Conservation (phyloP, 2,888 invertebrate genomes). For the Antheraea assamensis region DNA sequence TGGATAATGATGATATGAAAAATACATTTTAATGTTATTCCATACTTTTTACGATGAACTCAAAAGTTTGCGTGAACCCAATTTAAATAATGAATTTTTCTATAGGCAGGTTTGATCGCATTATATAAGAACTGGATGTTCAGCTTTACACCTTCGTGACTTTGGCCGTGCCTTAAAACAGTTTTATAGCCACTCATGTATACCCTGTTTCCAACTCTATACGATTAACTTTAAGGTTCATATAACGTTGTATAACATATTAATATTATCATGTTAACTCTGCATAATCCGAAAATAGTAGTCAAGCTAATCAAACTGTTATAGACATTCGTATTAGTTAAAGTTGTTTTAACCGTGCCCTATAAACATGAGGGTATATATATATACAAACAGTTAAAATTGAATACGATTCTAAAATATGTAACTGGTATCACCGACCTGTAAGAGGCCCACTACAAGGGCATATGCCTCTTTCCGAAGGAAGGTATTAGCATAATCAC, state of each 20-base stretch:
- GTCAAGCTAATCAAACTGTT: constrained; percentile 69
- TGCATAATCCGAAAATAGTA: constrained; percentile 68
- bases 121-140: constrained; percentile 7
- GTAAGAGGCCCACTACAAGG: too few species aligned
- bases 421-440: too few species aligned
- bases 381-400: background rate
- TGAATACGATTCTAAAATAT: too few species aligned
- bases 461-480: too few species aligned
- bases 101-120: constrained; percentile 7
- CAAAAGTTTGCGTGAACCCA: background rate
- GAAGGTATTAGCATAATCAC: too few species aligned
- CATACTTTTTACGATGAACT: background rate
- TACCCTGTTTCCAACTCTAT: constrained; percentile 55
- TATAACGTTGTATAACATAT: constrained; percentile 39
- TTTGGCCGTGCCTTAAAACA: constrained; percentile 67
- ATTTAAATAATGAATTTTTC: constrained; percentile 5
- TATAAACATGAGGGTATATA: background rate
- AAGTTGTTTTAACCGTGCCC: constrained; percentile 16
- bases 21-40: too few species aligned
- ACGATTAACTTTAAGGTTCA: constrained; percentile 42
- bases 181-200: constrained; percentile 60
- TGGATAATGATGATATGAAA: too few species aligned
- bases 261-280: constrained; percentile 69
- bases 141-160: constrained; percentile 58
- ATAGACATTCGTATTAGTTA: constrained; percentile 38